These are phyloP conservation scores for Deroplatys truncata DNA, from an alignment of 2,888 invertebrate genomes.

Conservation along the genomic window DNA sequence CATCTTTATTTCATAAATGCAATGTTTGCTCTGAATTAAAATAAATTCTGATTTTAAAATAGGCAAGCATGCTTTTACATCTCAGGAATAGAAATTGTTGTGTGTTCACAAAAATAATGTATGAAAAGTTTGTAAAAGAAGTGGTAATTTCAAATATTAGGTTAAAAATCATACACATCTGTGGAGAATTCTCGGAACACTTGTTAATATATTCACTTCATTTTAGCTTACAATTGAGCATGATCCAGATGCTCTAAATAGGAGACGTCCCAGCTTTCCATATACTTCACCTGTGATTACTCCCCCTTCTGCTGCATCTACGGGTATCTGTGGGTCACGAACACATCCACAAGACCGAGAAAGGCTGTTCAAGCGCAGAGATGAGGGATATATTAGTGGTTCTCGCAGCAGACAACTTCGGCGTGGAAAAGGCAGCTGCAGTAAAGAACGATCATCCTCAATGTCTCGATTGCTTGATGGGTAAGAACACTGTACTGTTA, in stretches of 20 bases:
- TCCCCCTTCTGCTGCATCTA: constrained; percentile 40
- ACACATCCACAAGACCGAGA: constrained; percentile 32
- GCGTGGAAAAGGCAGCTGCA: constrained; percentile 41
- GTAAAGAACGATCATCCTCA: constrained; percentile 77
- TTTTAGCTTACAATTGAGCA: constrained; percentile 80
- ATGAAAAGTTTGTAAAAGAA: too few relatives aligned
- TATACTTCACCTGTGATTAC: constrained; percentile 40
- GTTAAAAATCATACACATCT: not conserved
- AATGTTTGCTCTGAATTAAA: too few relatives aligned
- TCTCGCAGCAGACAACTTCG: constrained; percentile 60
- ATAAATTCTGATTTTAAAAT: too few relatives aligned
- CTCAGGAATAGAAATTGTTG: too few relatives aligned
- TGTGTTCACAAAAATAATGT: too few relatives aligned
- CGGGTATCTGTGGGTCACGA: constrained; percentile 32
- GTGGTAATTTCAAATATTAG: not conserved
- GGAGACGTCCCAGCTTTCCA: constrained; percentile 46
- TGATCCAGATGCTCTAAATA: constrained; percentile 70
- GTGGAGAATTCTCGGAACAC: not conserved
- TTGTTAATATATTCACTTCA: not conserved
- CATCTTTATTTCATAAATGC: too few relatives aligned
- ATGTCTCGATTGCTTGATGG: constrained; percentile 79
- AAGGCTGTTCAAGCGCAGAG: constrained; percentile 35
- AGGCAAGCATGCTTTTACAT: too few relatives aligned
- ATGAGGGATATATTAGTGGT: constrained; percentile 57
- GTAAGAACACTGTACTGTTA: constrained; percentile 43